Base-by-base conservation (phyloP, 2,797 vertebrate genomes). In the Onychomys torridus region DNA sequence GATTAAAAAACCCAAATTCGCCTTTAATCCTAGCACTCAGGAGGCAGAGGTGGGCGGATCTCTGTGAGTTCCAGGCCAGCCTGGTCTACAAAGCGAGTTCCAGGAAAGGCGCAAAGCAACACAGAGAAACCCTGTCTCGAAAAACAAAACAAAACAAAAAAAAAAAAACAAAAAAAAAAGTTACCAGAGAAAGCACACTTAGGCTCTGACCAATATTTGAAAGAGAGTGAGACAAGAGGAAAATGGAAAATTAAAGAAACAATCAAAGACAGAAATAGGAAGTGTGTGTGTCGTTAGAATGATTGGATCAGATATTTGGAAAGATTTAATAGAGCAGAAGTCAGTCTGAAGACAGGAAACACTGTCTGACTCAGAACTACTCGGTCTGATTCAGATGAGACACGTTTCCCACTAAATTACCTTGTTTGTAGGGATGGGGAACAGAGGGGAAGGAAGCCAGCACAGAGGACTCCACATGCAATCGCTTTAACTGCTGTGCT, bases 311-410 rank as follows among this genome's bases (percentile, higher is more conserved):
- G 87, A 7, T 34, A 3, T 69, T 92, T 19, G 61, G 71, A 92
- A 71, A 40, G 27, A 91, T 96, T 76, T 89, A 89, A 83, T 94
- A 40, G 19, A 65, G 40, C 65, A 65, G 52, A 25, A 96, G 23
- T 5, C 61, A 96, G 81, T 85, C 5, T 71, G 37, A 92, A 96
- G 73, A 84, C 75, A 83, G 75, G 73, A 92, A 89, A 87, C 81
- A 82, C 49, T 79, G 75, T n/a, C 73, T 95, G 32, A 71, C 55
- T 96, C 67, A 90, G 77, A 97, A 90, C 43, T 65, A 55, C 55
- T 63, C 8, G 2, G 21, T 78, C 49, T 89, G 63, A 94, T 57
- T 91, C 89, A 76, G 69, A 61, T 61, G 37, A 90, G 63, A 37
- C 40, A 89, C 86, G 83, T 9, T 79, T 65, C 27, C 73, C 61